A percentile compares a stretch with the other conserved stretches of the same genome.
Evolutionary conservation across 2,797 vertebrate species (phyloP).

Genomic region (Cyprinella venusta): DNA sequence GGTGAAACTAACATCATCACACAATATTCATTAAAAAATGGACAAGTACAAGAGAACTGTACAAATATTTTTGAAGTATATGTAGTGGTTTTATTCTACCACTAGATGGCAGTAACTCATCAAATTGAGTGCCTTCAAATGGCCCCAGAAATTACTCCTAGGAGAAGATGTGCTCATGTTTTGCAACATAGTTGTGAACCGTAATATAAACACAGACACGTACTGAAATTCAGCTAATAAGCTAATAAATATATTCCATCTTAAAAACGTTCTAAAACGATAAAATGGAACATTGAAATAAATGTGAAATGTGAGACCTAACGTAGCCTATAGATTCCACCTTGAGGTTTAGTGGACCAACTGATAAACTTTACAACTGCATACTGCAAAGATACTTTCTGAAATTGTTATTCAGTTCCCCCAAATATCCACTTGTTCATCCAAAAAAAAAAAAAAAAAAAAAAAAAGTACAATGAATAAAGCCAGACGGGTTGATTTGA

Average conservation of each 20-base stretch:
- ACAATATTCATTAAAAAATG: neutral
- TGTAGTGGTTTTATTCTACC: neutral
- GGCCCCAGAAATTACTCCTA: neutral
- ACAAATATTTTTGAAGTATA: neutral
- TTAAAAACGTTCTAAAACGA: neutral
- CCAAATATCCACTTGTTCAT: conserved; percentile 1
- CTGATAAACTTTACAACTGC: neutral
- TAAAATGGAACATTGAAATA: neutral
- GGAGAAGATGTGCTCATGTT: neutral
- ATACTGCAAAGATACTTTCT: neutral
- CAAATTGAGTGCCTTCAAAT: neutral
- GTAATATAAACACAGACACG: neutral
- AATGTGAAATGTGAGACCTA: neutral
- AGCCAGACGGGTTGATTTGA: conserved; percentile 27
- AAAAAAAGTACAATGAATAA: conserved; percentile 26
- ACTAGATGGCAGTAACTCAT: neutral
- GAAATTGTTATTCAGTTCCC: neutral
- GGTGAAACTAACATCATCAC: neutral
- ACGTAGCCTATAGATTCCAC: neutral
- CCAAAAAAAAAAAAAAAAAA: conserved; percentile 42
- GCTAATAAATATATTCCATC: neutral
- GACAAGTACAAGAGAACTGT: neutral
- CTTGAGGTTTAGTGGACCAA: neutral
- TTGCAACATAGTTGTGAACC: neutral
- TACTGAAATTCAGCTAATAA: neutral